phyloP scores from a whole-genome alignment of 2,113 vertebrate genomes.

The Crotalus tigris region DNA sequence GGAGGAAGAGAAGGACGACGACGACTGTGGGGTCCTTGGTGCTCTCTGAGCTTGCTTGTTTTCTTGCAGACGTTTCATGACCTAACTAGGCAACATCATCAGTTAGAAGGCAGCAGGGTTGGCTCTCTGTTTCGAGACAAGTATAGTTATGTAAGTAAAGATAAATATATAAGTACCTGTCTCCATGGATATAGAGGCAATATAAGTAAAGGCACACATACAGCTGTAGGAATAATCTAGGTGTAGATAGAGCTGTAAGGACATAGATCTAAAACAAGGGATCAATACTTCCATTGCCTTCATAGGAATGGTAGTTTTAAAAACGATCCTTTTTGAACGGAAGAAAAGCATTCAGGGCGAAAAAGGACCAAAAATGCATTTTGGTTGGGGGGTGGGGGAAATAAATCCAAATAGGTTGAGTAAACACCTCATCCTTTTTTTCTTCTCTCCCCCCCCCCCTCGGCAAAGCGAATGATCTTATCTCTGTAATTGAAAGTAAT shows the following conservation, averaged over 20 bases:
- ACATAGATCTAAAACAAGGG: neutral
- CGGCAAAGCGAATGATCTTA: constrained; percentile 68
- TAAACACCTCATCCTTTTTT: constrained; percentile 51
- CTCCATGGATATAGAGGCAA: neutral
- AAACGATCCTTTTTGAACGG: constrained; percentile 54
- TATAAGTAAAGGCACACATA: neutral
- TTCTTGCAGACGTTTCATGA: too few species aligned
- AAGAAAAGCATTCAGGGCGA: constrained; percentile 9
- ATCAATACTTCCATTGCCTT: constrained; percentile 22
- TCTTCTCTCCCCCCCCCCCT: constrained; percentile 17
- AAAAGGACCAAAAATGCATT: constrained; percentile 33
- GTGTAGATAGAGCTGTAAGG: neutral
- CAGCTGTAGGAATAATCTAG: too few species aligned
- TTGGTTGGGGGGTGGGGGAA: neutral
- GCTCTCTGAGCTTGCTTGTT: too few species aligned
- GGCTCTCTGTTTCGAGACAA: neutral
- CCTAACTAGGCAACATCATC: too few species aligned
- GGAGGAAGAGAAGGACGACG: too few species aligned
- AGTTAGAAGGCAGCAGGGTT: neutral
- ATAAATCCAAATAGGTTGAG: constrained; percentile 30
- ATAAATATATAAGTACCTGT: neutral
- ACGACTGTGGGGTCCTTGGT: too few species aligned
- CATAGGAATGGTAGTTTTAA: constrained; percentile 42
- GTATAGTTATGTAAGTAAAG: neutral
- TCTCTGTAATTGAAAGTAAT: constrained; percentile 80